Conservation (phyloP, 2,113 vertebrate genomes). For the Halcyon senegalensis region DNA sequence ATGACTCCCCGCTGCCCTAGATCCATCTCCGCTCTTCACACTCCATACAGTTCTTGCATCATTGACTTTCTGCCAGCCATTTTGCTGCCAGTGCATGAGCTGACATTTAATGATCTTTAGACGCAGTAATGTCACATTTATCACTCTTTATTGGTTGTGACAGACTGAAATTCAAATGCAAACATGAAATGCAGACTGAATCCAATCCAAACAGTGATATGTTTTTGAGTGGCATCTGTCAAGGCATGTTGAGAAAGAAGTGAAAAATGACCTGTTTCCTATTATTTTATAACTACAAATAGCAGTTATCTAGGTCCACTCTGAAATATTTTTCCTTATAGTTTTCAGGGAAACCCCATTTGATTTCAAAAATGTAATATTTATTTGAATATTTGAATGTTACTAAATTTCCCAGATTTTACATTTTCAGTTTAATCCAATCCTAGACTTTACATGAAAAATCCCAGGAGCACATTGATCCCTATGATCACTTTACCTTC, state of each 20-base stretch:
- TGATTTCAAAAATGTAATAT: not conserved
- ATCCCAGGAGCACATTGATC: not conserved
- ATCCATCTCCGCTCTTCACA: constrained; percentile 55
- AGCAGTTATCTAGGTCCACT: not conserved
- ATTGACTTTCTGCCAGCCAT: constrained; percentile 90
- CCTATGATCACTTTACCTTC: not conserved
- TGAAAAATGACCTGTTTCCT: constrained; percentile 44
- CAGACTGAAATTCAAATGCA: constrained; percentile 78
- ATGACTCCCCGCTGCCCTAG: constrained; percentile 57
- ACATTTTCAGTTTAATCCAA: not conserved
- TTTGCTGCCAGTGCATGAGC: constrained; percentile 80
- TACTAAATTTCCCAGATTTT: not conserved
- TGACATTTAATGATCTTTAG: constrained; percentile 92
- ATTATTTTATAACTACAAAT: not conserved
- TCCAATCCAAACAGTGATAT: constrained; percentile 55
- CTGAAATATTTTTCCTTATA: not conserved
- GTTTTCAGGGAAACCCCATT: not conserved
- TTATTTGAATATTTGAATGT: not conserved
- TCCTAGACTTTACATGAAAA: not conserved
- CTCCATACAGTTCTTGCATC: constrained; percentile 63
- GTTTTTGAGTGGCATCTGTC: constrained; percentile 65
- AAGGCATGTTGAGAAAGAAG: constrained; percentile 1
- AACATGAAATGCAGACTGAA: constrained; percentile 71
- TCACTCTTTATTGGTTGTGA: constrained; percentile 81
- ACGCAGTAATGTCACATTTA: constrained; percentile 84